phyloP scores from a whole-genome alignment of 1,140 invertebrate genomes.

The Drosophila sproati region DNA sequence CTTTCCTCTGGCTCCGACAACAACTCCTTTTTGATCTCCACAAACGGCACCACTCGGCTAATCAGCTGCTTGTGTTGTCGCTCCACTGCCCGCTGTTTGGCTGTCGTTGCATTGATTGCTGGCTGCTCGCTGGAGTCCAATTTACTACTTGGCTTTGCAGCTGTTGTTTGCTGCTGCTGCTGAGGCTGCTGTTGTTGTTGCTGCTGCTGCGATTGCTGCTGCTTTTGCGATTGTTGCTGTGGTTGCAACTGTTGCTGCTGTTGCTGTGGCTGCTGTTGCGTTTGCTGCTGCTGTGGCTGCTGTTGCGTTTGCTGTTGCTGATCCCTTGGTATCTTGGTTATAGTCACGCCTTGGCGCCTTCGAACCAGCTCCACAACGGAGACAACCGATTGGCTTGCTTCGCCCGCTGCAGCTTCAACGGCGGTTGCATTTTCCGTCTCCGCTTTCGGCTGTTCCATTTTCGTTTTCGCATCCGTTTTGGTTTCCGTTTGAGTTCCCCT shows the following conservation, averaged over 20 bases:
- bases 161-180: constrained; percentile 22
- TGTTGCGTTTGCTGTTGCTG: constrained; percentile 37
- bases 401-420: not conserved
- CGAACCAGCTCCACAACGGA: constrained; percentile 71
- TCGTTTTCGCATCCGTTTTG: too few relatives aligned
- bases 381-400: constrained; percentile 32
- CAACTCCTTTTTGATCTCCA: constrained; percentile 82
- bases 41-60: constrained; percentile 70
- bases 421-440: not conserved
- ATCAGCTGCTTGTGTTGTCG: constrained; percentile 69
- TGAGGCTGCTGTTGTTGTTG: not conserved
- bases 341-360: constrained; percentile 74
- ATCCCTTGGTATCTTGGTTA: constrained; percentile 73
- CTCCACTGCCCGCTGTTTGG: constrained; percentile 54
- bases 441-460: not conserved
- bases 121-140: not conserved
- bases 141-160: constrained; percentile 15
- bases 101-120: not conserved
- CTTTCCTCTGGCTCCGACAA: constrained; percentile 77
- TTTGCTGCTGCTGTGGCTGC: not conserved
- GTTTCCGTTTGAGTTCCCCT: not conserved
- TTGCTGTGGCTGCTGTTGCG: not conserved
- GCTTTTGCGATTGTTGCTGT: not conserved
- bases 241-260: not conserved
- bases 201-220: not conserved